A percentile compares a stretch with the other conserved stretches of the same genome.
phyloP scores from a whole-genome alignment of 2,113 vertebrate genomes.

The Platichthys stellatus region DNA sequence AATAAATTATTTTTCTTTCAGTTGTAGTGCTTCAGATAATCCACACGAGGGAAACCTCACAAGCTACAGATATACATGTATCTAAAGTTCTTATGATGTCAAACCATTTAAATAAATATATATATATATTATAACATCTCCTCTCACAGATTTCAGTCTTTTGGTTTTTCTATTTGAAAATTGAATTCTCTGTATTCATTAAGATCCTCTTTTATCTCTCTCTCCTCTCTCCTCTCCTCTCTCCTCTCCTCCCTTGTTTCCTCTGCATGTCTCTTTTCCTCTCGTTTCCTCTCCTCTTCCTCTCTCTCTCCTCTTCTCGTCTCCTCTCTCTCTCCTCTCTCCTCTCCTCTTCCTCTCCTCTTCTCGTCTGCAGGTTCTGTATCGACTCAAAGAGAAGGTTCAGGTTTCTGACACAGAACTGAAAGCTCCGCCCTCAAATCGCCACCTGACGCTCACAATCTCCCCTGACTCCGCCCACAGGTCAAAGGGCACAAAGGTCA shows the following conservation, averaged over 20 bases:
- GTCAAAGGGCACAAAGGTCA: constrained; percentile 73
- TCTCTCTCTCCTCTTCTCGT: no score
- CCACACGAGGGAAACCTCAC: constrained; percentile 45
- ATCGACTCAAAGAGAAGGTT: constrained; percentile 91
- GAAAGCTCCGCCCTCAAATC: constrained; percentile 86
- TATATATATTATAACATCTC: no score
- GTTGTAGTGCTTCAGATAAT: constrained; percentile 2
- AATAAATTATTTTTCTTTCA: not conserved
- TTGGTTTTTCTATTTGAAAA: no score
- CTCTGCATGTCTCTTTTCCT: no score
- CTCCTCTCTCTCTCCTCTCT: no score
- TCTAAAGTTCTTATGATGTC: no score
- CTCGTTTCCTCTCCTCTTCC: not conserved
- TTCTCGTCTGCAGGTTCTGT: constrained; percentile 86
- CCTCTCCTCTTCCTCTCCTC: constrained; percentile 1
- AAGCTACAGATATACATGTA: no score
- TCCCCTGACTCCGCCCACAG: constrained; percentile 76
- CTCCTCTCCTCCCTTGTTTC: constrained; percentile 34
- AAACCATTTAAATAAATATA: no score
- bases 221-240: not conserved
- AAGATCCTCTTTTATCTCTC: not conserved
- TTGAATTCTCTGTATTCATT: not conserved
- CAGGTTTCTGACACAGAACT: constrained; percentile 88
- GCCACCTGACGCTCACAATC: constrained; percentile 83
- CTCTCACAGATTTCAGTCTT: no score